Percentiles rank a stretch among this genome's conserved stretches.
Conservation (phyloP, 2,113 vertebrate genomes). For the Periophthalmus modestus region DNA sequence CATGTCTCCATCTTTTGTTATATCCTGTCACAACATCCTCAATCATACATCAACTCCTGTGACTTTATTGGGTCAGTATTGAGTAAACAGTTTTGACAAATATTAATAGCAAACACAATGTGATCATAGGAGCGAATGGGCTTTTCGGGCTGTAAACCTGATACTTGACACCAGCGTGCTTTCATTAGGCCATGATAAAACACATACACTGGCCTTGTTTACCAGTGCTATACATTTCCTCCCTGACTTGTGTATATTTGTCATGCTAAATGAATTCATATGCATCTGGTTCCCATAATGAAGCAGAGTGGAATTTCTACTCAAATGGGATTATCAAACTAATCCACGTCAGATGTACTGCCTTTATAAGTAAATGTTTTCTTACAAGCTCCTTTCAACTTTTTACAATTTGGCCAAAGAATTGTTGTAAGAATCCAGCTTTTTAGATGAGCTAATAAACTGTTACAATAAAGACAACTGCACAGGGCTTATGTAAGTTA, state of each 20-base stretch:
- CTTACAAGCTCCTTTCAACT: constrained; percentile 4
- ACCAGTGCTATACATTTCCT: constrained; percentile 23
- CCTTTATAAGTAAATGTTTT: constrained; percentile 17
- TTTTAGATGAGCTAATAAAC: background rate
- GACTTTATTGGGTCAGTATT: background rate
- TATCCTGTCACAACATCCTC: background rate
- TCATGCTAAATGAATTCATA: constrained; percentile 33
- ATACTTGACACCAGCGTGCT: background rate
- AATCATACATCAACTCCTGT: background rate
- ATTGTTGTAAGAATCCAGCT: background rate
- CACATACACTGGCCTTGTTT: background rate
- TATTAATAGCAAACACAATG: background rate
- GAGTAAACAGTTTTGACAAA: background rate
- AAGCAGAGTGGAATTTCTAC: constrained; percentile 7
- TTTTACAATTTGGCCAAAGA: background rate
- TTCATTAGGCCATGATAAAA: background rate
- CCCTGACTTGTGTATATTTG: constrained; percentile 27
- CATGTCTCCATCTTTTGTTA: too few species aligned
- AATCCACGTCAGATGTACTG: constrained; percentile 14
- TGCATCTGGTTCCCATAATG: constrained; percentile 52
- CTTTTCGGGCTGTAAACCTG: background rate
- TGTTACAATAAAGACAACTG: background rate
- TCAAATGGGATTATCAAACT: constrained; percentile 30
- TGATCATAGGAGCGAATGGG: background rate
- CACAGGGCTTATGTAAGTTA: background rate